phyloP scores from a whole-genome alignment of 2,797 vertebrate species.

The Melanogrammus aeglefinus region DNA sequence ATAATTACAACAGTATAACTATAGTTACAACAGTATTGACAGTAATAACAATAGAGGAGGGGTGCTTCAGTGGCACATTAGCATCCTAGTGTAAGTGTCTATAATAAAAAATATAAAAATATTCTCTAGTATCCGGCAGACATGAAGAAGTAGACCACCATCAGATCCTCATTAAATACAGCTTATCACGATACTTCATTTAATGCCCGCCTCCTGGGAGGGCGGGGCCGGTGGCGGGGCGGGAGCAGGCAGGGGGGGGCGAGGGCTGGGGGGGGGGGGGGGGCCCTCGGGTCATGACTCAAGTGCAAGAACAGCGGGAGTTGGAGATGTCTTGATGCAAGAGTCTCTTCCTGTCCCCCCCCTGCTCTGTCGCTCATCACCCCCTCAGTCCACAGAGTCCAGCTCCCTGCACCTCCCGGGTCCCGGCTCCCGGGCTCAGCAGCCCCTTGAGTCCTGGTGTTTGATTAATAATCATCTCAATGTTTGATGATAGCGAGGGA shows the following conservation, averaged over 20 bases:
- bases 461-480: no score
- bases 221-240: slow-evolving; percentile 7
- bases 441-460: no score
- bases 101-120: slow-evolving; percentile 27
- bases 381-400: no score
- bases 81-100: slow-evolving; percentile 41
- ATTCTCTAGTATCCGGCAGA: no score
- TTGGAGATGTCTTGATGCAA: slow-evolving; percentile 15
- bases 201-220: slow-evolving; percentile 54
- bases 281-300: slow-evolving; percentile 26
- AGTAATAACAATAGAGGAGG: not conserved
- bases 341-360: not conserved
- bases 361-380: no score
- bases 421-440: no score
- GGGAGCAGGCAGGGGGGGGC: slow-evolving; percentile 13
- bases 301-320: slow-evolving; percentile 45
- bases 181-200: slow-evolving; percentile 78
- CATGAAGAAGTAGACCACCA: not conserved
- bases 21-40: slow-evolving; percentile 6
- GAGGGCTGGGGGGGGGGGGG: no score
- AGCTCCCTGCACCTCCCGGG: no score
- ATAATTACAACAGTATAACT: slow-evolving; percentile 25
- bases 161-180: slow-evolving; percentile 68
- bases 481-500: no score
- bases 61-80: slow-evolving; percentile 28